Percentiles rank a stretch among this genome's conserved stretches.
phyloP scores from a whole-genome alignment of 1,140 invertebrate genomes.

The Papilio polytes region DNA sequence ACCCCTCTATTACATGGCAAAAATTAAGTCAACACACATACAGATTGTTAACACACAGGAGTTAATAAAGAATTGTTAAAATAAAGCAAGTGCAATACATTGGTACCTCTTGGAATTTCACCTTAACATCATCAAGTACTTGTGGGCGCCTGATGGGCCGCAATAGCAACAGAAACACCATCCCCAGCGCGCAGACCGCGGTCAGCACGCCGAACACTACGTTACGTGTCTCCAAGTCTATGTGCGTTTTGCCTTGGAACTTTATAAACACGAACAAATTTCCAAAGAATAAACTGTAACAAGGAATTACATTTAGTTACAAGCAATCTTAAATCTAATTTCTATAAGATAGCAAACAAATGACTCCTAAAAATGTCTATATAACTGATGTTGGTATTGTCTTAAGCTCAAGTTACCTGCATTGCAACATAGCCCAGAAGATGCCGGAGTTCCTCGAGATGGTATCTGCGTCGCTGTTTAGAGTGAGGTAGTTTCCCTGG shows the following conservation, averaged over 20 bases:
- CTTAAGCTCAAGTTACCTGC: slow-evolving; percentile 85
- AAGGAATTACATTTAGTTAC: slow-evolving; percentile 35
- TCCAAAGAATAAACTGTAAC: slow-evolving; percentile 94
- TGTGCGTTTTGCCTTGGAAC: slow-evolving; percentile 90
- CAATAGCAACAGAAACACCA: slow-evolving; percentile 87
- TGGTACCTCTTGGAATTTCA: slow-evolving; percentile 45
- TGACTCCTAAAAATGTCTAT: too few relatives aligned
- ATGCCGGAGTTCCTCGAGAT: slow-evolving; percentile 97
- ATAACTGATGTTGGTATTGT: too few relatives aligned
- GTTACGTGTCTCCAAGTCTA: slow-evolving; percentile 87
- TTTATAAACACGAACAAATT: slow-evolving; percentile 97
- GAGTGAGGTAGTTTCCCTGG: slow-evolving; percentile 96
- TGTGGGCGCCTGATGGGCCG: slow-evolving; percentile 81
- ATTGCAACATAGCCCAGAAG: slow-evolving; percentile 98
- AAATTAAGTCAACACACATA: background rate
- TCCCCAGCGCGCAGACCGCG: slow-evolving; percentile 87
- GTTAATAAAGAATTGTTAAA: background rate
- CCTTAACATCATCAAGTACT: slow-evolving; percentile 80
- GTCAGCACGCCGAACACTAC: slow-evolving; percentile 91
- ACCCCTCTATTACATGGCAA: too few relatives aligned
- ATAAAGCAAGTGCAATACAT: slow-evolving; percentile 23
- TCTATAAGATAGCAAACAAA: too few relatives aligned
- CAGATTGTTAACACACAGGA: background rate
- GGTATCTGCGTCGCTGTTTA: slow-evolving; percentile 94
- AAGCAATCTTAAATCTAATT: background rate